These are phyloP conservation scores for Nerophis lumbriciformis DNA, from an alignment of 2,113 vertebrate genomes.

Conservation along the genomic window DNA sequence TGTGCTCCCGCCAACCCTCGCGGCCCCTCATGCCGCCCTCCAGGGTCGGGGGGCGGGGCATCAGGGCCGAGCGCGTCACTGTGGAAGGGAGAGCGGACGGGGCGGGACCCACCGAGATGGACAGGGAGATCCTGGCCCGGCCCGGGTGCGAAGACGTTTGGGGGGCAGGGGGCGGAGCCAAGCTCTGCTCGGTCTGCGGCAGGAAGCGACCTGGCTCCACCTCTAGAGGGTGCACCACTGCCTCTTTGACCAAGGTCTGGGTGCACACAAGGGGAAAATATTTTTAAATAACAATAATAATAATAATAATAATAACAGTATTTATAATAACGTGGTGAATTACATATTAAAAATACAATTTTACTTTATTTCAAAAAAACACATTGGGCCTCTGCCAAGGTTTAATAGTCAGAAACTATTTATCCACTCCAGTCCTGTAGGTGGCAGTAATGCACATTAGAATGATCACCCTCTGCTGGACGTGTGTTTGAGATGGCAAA, in stretches of 20 bases:
- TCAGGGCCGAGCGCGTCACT: slow-evolving; percentile 42
- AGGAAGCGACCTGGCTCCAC: slow-evolving; percentile 61
- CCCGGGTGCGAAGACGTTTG: slow-evolving; percentile 36
- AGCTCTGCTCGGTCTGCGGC: slow-evolving; percentile 45
- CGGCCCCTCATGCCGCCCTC: slow-evolving; percentile 55
- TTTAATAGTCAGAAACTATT: too few species aligned
- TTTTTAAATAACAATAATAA: neutral
- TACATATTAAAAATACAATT: neutral
- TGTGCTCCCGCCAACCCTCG: slow-evolving; percentile 57
- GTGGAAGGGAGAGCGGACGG: slow-evolving; percentile 36
- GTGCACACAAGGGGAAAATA: slow-evolving; percentile 12
- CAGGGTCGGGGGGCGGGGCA: slow-evolving; percentile 47
- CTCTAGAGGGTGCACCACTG: slow-evolving; percentile 62
- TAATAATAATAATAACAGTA: neutral
- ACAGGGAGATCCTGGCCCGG: slow-evolving; percentile 55
- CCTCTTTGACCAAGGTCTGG: slow-evolving; percentile 69
- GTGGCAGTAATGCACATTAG: too few species aligned
- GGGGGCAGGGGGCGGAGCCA: slow-evolving; percentile 23
- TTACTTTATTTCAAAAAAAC: neutral
- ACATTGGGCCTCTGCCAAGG: too few species aligned
- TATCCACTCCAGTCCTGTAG: too few species aligned
- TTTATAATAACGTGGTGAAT: neutral
- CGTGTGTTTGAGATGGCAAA: too few species aligned
- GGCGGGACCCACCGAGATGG: slow-evolving; percentile 58
- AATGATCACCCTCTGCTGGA: too few species aligned